A percentile compares a stretch with the other conserved stretches of the same genome.
These are phyloP conservation scores for Hylaeus anthracinus DNA, from an alignment of 1,140 invertebrate genomes.

Conservation along the genomic window DNA sequence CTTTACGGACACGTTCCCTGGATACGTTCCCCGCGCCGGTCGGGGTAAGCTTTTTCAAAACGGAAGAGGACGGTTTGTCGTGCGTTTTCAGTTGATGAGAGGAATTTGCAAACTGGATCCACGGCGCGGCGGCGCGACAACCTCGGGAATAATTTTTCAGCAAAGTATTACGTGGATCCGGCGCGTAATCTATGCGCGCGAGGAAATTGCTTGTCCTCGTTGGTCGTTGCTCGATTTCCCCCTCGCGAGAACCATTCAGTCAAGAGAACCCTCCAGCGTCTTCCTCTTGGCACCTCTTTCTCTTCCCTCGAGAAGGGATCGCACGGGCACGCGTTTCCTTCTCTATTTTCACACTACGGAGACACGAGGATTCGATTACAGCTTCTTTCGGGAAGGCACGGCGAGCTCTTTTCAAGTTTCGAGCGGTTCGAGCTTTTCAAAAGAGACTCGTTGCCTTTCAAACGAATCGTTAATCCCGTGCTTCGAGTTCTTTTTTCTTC, in stretches of 20 bases:
- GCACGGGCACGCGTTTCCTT: background rate
- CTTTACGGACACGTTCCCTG: background rate
- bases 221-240: background rate
- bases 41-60: background rate
- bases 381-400: slow-evolving; percentile 2
- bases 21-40: background rate
- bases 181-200: background rate
- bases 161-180: no score
- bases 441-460: slow-evolving; percentile 3
- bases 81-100: slow-evolving; percentile 7
- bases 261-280: background rate
- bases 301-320: background rate
- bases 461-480: slow-evolving; percentile 29
- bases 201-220: background rate
- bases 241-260: background rate
- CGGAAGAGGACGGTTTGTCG: background rate
- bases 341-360: slow-evolving; percentile 14
- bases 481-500: background rate
- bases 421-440: background rate
- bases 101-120: background rate
- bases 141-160: slow-evolving; percentile 24
- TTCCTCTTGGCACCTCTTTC: background rate
- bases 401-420: background rate
- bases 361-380: slow-evolving; percentile 35
- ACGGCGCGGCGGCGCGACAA: background rate